Evolutionary conservation across 35 echinoderm and acorn worm genomes (phyloP).

Genomic region (Stichopus chloronotus): DNA sequence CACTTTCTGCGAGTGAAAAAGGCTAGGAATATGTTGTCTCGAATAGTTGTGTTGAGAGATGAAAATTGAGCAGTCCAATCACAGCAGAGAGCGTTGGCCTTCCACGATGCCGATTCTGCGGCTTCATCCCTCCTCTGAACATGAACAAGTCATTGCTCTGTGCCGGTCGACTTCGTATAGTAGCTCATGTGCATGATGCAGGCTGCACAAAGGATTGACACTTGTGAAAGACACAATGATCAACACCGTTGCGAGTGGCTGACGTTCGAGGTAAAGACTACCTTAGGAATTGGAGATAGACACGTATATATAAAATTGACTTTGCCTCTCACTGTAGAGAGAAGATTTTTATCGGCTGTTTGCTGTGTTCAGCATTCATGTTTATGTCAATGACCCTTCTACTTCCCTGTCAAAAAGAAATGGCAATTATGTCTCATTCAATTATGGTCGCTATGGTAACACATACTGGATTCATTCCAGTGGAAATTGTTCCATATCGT

Average conservation of each 20-base stretch:
- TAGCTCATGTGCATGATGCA: background rate
- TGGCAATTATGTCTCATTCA: slow-evolving; percentile 57
- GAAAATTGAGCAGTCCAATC: too few relatives aligned
- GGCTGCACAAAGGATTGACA: background rate
- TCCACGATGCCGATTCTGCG: too few relatives aligned
- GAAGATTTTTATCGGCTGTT: background rate
- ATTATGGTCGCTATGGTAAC: slow-evolving; percentile 33
- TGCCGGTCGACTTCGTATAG: background rate
- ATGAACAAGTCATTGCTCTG: background rate
- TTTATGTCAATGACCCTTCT: slow-evolving; percentile 49
- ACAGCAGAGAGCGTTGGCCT: too few relatives aligned
- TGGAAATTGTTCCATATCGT: slow-evolving; percentile 38
- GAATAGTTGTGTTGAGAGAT: too few relatives aligned
- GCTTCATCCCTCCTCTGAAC: too few relatives aligned
- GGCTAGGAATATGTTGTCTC: too few relatives aligned
- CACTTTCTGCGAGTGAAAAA: too few relatives aligned
- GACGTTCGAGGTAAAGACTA: background rate
- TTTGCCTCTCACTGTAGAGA: background rate
- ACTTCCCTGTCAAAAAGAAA: slow-evolving; percentile 46
- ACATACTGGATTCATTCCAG: slow-evolving; percentile 45
- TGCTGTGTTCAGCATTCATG: slow-evolving; percentile 27
- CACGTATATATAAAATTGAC: background rate
- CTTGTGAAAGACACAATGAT: background rate
- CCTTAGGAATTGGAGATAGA: background rate
- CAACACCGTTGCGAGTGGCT: background rate